Evolutionary conservation across 2,113 vertebrate species (phyloP).

Genomic region (Fukomys damarensis): DNA sequence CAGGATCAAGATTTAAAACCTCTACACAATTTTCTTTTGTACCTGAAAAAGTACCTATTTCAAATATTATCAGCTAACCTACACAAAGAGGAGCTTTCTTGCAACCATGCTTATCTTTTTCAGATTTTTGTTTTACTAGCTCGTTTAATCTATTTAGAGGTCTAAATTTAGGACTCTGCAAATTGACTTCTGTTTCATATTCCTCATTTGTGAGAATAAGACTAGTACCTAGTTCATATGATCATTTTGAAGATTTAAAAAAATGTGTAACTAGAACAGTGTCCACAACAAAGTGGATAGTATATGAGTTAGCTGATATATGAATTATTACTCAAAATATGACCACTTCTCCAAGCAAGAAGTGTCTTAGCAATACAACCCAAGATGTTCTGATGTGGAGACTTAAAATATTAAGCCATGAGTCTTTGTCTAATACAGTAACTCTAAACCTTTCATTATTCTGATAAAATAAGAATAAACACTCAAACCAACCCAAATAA

Average conservation of each 20-base stretch:
- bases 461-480: conserved; percentile 23
- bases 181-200: conserved; percentile 2
- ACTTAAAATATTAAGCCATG: neutral
- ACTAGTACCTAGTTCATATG: neutral
- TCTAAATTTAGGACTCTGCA: neutral
- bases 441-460: conserved; percentile 1
- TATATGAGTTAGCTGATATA: neutral
- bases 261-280: neutral
- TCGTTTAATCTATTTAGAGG: neutral
- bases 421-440: neutral
- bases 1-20: conserved; percentile 44
- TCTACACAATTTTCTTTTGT: conserved; percentile 2
- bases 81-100: neutral
- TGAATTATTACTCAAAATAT: neutral
- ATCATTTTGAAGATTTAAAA: neutral
- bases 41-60: conserved; percentile 37
- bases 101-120: neutral
- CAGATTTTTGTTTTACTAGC: neutral
- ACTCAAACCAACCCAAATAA: neutral
- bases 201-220: conserved; percentile 8
- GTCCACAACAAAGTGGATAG: neutral
- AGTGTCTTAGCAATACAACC: conserved; percentile 12
- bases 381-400: neutral
- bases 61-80: neutral
- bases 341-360: neutral